phyloP scores from a whole-genome alignment of 2,113 vertebrate species.

The Propithecus coquereli region DNA sequence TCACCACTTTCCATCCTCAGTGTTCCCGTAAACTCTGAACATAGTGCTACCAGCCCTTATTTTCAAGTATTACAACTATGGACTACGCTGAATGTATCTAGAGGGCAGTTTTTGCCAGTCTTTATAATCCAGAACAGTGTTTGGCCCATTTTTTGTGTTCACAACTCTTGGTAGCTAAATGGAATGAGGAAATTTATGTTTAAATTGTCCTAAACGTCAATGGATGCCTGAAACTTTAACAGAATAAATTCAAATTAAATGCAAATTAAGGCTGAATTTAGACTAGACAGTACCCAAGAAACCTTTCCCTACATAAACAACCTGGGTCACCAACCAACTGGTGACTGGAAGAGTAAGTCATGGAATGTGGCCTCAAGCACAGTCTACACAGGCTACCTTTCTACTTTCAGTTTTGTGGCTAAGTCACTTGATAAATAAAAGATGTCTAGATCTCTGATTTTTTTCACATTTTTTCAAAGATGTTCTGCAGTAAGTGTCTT shows the following conservation, averaged over 20 bases:
- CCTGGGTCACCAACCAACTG: neutral
- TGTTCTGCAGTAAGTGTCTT: neutral
- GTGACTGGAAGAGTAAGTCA: neutral
- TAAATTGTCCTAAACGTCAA: neutral
- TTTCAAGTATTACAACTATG: neutral
- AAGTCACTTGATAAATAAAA: neutral
- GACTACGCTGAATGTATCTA: neutral
- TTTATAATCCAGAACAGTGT: neutral
- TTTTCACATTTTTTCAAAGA: neutral
- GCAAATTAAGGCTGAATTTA: neutral
- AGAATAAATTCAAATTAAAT: neutral
- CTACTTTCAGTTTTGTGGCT: neutral
- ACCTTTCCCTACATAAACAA: neutral
- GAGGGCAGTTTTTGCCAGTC: neutral
- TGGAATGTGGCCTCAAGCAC: neutral
- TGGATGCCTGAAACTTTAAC: neutral
- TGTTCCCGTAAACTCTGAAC: neutral
- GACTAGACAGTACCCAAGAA: neutral
- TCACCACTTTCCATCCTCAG: neutral
- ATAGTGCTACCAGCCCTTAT: neutral
- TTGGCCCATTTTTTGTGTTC: neutral
- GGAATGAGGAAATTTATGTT: neutral
- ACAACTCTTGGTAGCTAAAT: neutral
- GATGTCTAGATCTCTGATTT: neutral
- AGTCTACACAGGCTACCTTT: neutral